Base-by-base conservation (phyloP, 1,140 invertebrate genomes). In the Armadillidium nasatum region DNA sequence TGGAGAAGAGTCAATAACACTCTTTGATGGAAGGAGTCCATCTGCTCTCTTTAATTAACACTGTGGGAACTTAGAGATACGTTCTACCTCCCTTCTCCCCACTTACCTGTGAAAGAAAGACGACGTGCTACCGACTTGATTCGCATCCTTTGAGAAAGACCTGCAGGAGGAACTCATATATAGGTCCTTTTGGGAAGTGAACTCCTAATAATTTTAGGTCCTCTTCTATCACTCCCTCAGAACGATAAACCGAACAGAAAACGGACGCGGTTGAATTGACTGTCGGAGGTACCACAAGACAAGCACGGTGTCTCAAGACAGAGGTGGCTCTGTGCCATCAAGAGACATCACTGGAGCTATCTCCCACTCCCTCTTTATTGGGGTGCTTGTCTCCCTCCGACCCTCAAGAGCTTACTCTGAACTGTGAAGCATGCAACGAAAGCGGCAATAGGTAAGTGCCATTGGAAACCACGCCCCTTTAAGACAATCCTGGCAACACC, bases 281-380 rank as follows among this genome's bases (percentile, higher is more conserved):
- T 60, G 50, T 60, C 50, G 50, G 50, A 60, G 50, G 50, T 60
- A 60, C 19, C 50, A 60, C 50, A 19, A 60, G 50, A 60, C 50
- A 60, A 19, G 50, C 50, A 60, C 50, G 19, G 50, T 60, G 50
- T 60, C 50, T 60, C 50, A 60, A 60, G 50, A 60, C 50, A 60
- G 2, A 1, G 50, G 50, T 60, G 50, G 50, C 50, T 60, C 50
- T 60, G 50, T 60, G 50, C 50, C 50, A 60, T 60, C 50, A 60
- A 13, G 50, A 60, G 19, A 60, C 50, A 60, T 60, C 50, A 60
- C 50, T 60, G 50, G 50, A 60, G 50, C 50, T 60, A 60, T 60
- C 50, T 60, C 50, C 50, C 50, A 15, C 50, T 19, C 50, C 50
- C 50, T 60, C 50, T 60, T 19, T 19, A 15, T 15, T 3, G 50